Evolutionary conservation across 2,888 invertebrate species (phyloP).

Genomic region (Limnephilus marmoratus): DNA sequence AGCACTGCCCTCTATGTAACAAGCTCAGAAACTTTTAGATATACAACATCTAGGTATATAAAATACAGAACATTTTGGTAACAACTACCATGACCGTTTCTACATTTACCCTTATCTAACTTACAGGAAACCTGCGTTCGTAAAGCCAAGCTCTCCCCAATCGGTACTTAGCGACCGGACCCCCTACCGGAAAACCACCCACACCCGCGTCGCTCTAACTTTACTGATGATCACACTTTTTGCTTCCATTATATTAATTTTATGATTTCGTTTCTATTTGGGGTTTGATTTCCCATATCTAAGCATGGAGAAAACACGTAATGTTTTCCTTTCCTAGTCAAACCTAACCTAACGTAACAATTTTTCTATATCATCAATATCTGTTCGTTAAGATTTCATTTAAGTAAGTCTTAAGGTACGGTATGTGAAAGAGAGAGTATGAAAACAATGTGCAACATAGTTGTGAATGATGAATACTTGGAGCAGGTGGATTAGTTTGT

Average conservation of each 20-base stretch:
- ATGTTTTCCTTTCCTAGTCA: not conserved
- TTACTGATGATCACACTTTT: not conserved
- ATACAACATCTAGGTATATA: no score
- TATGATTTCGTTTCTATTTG: not conserved
- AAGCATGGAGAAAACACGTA: not conserved
- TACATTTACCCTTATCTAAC: not conserved
- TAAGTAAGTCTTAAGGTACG: no score
- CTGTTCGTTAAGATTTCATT: no score
- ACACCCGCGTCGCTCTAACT: not conserved
- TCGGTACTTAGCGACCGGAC: not conserved
- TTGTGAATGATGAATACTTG: no score
- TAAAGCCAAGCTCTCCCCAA: not conserved
- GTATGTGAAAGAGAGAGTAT: no score
- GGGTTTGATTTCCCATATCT: not conserved
- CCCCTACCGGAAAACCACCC: not conserved
- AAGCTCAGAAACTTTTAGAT: no score
- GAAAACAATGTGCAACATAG: no score
- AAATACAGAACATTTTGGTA: not conserved
- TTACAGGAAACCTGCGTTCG: not conserved
- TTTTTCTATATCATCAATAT: no score
- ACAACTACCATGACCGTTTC: not conserved
- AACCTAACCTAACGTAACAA: no score
- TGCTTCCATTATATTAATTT: not conserved
- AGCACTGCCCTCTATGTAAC: no score
- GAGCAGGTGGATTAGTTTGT: no score